Evolutionary conservation across 2,113 vertebrate genomes (phyloP).

Genomic region (Perognathus longimembris): DNA sequence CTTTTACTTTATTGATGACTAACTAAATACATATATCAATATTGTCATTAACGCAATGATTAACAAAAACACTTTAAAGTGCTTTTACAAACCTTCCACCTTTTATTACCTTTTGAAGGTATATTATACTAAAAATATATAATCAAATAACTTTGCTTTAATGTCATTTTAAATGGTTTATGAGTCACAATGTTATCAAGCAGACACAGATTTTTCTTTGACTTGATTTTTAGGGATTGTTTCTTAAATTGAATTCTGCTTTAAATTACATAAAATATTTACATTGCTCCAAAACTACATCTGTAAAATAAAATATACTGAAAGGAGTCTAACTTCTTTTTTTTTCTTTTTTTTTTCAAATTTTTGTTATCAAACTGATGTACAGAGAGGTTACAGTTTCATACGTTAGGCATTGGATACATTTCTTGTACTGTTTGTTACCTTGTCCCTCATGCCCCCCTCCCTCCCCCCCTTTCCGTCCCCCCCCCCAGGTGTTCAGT

Average conservation of each 20-base stretch:
- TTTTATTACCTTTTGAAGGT: not conserved
- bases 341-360: too few species aligned
- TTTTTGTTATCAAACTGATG: too few species aligned
- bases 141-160: not conserved
- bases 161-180: not conserved
- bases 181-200: not conserved
- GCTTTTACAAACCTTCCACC: not conserved
- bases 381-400: too few species aligned
- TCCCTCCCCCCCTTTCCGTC: too few species aligned
- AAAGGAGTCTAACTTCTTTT: too few species aligned
- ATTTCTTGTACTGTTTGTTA: too few species aligned
- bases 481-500: too few species aligned
- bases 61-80: not conserved
- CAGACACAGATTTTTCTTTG: not conserved
- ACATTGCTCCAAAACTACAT: slow-evolving; percentile 16
- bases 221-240: not conserved
- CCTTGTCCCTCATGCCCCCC: too few species aligned
- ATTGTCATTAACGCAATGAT: slow-evolving; percentile 37
- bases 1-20: not conserved
- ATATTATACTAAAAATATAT: not conserved
- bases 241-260: slow-evolving; percentile 40
- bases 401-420: too few species aligned
- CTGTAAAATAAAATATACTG: not conserved
- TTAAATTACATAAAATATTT: slow-evolving; percentile 53
- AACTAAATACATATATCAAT: slow-evolving; percentile 1